phyloP scores from a whole-genome alignment of 2,113 vertebrate genomes.

The Limanda limanda region DNA sequence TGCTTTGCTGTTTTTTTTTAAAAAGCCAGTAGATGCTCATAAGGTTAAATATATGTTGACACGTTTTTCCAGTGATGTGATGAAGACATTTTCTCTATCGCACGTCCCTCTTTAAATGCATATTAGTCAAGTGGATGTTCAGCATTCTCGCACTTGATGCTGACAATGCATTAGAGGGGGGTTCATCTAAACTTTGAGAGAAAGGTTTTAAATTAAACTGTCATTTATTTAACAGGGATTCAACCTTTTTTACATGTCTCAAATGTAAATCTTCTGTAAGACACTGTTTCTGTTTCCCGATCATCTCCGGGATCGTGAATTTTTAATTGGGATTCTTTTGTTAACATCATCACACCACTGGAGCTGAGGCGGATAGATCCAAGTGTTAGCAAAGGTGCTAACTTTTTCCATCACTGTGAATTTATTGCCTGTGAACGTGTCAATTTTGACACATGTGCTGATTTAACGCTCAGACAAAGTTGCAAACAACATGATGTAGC shows the following conservation, averaged over 20 bases:
- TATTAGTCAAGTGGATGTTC: constrained; percentile 3
- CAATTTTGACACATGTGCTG: too few relatives aligned
- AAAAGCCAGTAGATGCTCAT: background rate
- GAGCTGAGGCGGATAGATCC: constrained; percentile 29
- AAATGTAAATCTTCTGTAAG: background rate
- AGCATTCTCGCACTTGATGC: background rate
- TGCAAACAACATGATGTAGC: constrained; percentile 14
- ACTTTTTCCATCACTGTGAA: constrained; percentile 64
- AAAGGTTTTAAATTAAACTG: background rate
- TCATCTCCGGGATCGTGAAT: too few relatives aligned
- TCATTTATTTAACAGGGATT: background rate
- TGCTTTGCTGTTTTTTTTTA: background rate
- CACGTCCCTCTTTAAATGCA: constrained; percentile 7
- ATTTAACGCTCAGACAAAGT: constrained; percentile 54
- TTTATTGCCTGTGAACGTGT: constrained; percentile 56
- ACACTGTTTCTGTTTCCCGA: too few relatives aligned
- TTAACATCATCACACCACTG: constrained; percentile 15
- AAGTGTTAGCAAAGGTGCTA: constrained; percentile 57
- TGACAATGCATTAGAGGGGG: background rate
- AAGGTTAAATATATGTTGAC: background rate
- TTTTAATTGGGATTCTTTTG: background rate
- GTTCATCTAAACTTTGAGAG: background rate
- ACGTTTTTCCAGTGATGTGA: background rate
- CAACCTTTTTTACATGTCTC: background rate
- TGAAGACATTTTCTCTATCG: background rate